phyloP scores from a whole-genome alignment of 2,888 invertebrate genomes.

The Protophormia terraenovae region DNA sequence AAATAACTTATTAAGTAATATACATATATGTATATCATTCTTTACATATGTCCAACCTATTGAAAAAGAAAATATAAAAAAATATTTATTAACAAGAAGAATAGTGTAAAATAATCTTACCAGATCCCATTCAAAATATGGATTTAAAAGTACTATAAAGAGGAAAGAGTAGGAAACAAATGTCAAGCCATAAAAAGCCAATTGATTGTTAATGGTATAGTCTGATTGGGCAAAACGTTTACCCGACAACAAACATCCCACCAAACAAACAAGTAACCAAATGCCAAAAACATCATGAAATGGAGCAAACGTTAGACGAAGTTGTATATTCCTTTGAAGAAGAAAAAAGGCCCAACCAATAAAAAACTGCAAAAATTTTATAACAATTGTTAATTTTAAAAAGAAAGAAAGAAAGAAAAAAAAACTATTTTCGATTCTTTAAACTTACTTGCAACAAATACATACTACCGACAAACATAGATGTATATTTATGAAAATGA shows the following conservation, averaged over 20 bases:
- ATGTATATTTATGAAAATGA: neutral
- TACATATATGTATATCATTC: no score
- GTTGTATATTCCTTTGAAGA: neutral
- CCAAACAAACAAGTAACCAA: neutral
- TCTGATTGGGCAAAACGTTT: neutral
- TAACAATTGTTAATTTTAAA: no score
- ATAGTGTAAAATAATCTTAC: no score
- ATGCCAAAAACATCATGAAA: conserved; percentile 28
- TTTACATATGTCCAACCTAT: no score
- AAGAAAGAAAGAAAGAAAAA: no score
- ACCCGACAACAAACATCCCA: neutral
- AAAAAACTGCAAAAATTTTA: neutral
- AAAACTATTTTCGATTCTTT: no score
- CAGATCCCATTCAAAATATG: conserved; percentile 17
- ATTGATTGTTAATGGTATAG: neutral
- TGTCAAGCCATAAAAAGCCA: neutral
- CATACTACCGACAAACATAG: neutral
- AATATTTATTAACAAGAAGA: no score
- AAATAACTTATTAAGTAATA: no score
- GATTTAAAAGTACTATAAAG: conserved; percentile 14
- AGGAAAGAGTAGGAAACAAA: neutral
- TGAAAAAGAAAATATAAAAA: no score
- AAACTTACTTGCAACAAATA: neutral
- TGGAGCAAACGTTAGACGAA: neutral
- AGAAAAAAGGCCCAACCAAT: neutral